Evolutionary conservation across 1,140 invertebrate genomes (phyloP), one percentile per base, ranked within the genome.

Genomic region (Drosophila serrata): DNA sequence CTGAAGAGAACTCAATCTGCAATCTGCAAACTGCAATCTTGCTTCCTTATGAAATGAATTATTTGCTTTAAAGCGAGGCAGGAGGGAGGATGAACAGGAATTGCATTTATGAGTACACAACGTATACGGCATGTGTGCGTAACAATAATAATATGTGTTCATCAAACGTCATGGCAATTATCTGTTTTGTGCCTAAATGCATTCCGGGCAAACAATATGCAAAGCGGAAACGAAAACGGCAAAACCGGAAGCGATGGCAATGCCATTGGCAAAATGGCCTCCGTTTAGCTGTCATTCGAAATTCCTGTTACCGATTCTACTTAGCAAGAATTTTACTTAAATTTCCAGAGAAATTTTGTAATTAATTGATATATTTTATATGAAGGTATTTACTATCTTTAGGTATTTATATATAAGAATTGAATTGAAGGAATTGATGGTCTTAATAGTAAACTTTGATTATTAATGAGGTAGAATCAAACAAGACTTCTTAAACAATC

Each of bases 221-320:
- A 76, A 64, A 67, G 40, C 84, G 84, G 84, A 87, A 88, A 62
- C 77, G 84, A 86, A 81, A 84, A 53, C 80, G 84, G 84, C n/a
- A 90, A 86, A 88, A 84, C 56, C 80, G 84, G 84, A 88, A 88
- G 53, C 73, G 80, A 39, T 81, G 85, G 62, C 79, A 88, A 90
- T 84, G 84, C 84, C 77, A 82, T 88, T 84, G 84, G 72, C 84
- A 81, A 84, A 84, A 90, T 87, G 73, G 72, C 70, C 42, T 51
- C 56, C 64, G 55, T 11, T 35, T 37, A 40, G 31, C 49, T 57
- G 31, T 58, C 22, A 24, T 11, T 29, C 29, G 9, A 3, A 13
- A n/a, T n/a, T 12, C 6, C 6, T 2, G 6, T 5, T 11, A 9
- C 12, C 2, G 11, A 11, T 6, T 19, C 9, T 13, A 27, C 45